Evolutionary conservation across 2,888 invertebrate genomes (phyloP).

Genomic region (Trilocha varians): DNA sequence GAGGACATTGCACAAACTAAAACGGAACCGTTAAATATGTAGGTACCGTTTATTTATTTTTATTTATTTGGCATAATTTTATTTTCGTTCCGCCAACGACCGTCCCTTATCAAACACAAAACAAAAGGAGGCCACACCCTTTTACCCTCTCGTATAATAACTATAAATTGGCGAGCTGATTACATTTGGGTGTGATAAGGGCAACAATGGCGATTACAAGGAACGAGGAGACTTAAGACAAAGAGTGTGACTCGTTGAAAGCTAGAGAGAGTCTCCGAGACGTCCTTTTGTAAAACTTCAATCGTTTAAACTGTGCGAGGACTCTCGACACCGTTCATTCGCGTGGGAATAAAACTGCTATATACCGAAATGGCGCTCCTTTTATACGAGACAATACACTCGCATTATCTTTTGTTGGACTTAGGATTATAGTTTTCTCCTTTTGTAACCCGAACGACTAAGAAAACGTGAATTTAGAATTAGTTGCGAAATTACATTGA

Average conservation of each 20-base stretch:
- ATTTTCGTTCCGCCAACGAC: slow-evolving; percentile 17
- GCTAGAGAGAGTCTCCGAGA: slow-evolving; percentile 21
- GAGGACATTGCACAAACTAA: too few species aligned
- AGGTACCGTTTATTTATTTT: too few species aligned
- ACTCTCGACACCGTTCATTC: slow-evolving; percentile 38
- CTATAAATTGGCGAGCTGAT: slow-evolving; percentile 42
- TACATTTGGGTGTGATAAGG: slow-evolving; percentile 36
- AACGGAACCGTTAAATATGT: too few species aligned
- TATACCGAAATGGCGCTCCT: slow-evolving; percentile 17
- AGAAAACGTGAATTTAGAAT: too few species aligned
- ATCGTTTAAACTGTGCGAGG: slow-evolving; percentile 40
- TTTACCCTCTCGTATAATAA: slow-evolving; percentile 37
- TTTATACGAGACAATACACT: too few species aligned
- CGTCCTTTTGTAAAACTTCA: slow-evolving; percentile 40
- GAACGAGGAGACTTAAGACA: slow-evolving; percentile 37
- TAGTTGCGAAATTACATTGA: too few species aligned
- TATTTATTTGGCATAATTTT: slow-evolving; percentile 12
- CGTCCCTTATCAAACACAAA: slow-evolving; percentile 31
- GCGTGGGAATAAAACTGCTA: slow-evolving; percentile 39
- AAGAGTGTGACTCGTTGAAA: slow-evolving; percentile 30
- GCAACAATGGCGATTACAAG: slow-evolving; percentile 41
- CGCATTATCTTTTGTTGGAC: too few species aligned
- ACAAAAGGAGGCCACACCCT: slow-evolving; percentile 32
- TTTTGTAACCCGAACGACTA: too few species aligned
- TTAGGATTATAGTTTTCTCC: too few species aligned